Percentiles rank a stretch among this genome's conserved stretches.
These are phyloP conservation scores for Thamnaconus septentrionalis DNA, from an alignment of 2,113 vertebrate genomes.

Conservation along the genomic window DNA sequence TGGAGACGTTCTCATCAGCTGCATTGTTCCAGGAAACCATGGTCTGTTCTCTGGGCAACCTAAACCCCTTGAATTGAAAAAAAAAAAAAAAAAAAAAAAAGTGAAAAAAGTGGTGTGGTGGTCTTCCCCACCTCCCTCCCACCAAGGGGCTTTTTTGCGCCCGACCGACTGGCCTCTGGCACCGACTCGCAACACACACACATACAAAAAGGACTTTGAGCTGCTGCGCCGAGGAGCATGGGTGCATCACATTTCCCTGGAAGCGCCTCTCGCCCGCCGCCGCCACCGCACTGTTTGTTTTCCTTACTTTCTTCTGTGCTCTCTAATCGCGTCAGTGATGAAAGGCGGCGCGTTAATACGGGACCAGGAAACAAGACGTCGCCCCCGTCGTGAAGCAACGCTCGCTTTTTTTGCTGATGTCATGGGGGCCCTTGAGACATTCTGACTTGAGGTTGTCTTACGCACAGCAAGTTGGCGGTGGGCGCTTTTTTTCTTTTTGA, in stretches of 20 bases:
- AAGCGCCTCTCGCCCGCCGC: constrained; percentile 4
- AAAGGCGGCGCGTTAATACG: constrained; percentile 47
- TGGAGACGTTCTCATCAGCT: constrained; percentile 81
- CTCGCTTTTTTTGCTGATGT: constrained; percentile 47
- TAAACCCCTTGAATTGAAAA: not conserved
- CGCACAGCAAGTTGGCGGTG: constrained; percentile 30
- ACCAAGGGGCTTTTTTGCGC: constrained; percentile 13
- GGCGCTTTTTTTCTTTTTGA: constrained; percentile 7
- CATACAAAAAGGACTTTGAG: too few relatives aligned
- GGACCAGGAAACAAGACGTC: constrained; percentile 37
- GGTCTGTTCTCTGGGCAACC: constrained; percentile 70
- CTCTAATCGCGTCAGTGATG: constrained; percentile 45
- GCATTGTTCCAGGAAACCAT: constrained; percentile 83
- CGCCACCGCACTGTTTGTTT: constrained; percentile 20
- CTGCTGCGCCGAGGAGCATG: not conserved
- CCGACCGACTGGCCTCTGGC: constrained; percentile 33
- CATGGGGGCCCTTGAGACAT: constrained; percentile 36
- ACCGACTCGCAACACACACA: not conserved
- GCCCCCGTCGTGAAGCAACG: constrained; percentile 41
- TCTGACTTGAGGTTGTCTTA: constrained; percentile 29
- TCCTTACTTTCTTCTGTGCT: constrained; percentile 32
- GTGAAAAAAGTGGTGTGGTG: constrained; percentile 50
- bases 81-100: constrained; percentile 58
- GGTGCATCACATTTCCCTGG: constrained; percentile 39
- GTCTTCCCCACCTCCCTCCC: constrained; percentile 40